phyloP scores from a whole-genome alignment of 2,888 invertebrate genomes.

The Enchytraeus crypticus region DNA sequence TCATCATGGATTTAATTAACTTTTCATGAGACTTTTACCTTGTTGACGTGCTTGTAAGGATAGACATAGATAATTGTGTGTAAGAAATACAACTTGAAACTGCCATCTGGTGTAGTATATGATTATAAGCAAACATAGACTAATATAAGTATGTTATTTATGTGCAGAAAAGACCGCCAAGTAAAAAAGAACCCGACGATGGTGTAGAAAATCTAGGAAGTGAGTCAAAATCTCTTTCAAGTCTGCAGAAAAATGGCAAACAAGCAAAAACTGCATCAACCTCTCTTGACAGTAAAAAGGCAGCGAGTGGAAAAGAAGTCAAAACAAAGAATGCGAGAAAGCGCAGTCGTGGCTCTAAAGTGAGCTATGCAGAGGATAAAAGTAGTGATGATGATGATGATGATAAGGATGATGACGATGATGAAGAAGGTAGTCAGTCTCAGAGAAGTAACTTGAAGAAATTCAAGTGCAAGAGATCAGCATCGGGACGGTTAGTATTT shows the following conservation, averaged over 20 bases:
- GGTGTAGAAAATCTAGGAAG: not conserved
- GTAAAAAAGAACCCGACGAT: not conserved
- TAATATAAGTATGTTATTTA: too few relatives aligned
- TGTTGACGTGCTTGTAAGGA: too few relatives aligned
- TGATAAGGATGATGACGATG: constrained; percentile 49
- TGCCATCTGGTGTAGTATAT: too few relatives aligned
- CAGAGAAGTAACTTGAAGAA: not conserved
- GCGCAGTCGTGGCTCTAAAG: constrained; percentile 9
- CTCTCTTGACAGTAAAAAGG: too few relatives aligned
- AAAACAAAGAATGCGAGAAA: constrained; percentile 23
- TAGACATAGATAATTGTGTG: too few relatives aligned
- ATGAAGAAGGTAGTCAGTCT: constrained; percentile 7
- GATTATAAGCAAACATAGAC: too few relatives aligned
- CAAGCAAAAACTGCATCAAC: too few relatives aligned
- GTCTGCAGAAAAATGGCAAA: too few relatives aligned
- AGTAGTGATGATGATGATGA: constrained; percentile 26
- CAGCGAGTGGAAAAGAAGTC: not conserved
- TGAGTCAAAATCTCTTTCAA: too few relatives aligned
- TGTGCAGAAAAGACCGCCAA: not conserved
- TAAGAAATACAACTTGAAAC: too few relatives aligned
- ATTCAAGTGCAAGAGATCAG: not conserved
- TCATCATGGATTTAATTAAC: too few relatives aligned
- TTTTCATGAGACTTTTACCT: too few relatives aligned
- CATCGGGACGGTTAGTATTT: not conserved
- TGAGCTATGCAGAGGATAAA: constrained; percentile 17